Conservation (phyloP, 2,797 vertebrate genomes). For the Cheirogaleus major region DNA sequence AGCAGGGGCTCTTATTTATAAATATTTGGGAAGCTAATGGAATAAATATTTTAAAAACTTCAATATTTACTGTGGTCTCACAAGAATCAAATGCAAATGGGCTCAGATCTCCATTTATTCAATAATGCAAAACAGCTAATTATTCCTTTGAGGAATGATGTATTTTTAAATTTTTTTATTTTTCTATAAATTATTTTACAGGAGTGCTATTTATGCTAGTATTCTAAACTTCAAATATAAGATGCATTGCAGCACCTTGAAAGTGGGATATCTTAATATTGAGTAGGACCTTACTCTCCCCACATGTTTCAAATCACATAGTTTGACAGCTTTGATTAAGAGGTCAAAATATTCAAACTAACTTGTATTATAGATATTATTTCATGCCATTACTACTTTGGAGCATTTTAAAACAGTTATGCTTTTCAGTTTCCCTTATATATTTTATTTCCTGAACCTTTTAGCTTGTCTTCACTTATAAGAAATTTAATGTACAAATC, state of each 20-base stretch:
- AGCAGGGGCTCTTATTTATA: not conserved
- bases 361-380: not conserved
- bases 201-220: not conserved
- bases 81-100: not conserved
- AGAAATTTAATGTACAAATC: not conserved
- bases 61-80: not conserved
- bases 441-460: not conserved
- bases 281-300: not conserved
- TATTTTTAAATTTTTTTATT: not conserved
- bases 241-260: not conserved
- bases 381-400: not conserved
- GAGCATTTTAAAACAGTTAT: not conserved
- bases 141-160: not conserved
- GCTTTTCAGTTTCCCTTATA: not conserved
- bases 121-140: not conserved
- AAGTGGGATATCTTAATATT: not conserved
- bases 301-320: not conserved
- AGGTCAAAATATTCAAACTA: not conserved
- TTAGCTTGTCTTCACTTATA: not conserved
- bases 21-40: not conserved
- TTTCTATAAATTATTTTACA: not conserved
- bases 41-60: not conserved
- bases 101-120: not conserved
- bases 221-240: not conserved
- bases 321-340: not conserved